Base-by-base conservation (phyloP, 2,888 invertebrate species). In the Habrosyne pyritoides region DNA sequence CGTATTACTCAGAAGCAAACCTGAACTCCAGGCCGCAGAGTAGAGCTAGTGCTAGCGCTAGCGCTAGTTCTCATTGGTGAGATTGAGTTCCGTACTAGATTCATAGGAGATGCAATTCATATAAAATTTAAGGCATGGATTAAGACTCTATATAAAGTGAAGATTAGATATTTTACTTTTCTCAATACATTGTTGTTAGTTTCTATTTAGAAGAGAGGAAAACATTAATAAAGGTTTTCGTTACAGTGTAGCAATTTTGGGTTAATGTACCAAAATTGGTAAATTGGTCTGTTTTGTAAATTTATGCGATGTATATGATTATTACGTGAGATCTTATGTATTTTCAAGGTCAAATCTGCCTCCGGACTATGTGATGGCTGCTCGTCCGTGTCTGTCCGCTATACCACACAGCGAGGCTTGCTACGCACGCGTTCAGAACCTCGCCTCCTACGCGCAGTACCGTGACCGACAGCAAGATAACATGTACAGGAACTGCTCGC, bases 1-100 rank as follows among this genome's bases (percentile, higher is more conserved):
- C 95, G 0, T 95, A 95, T 73, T 95, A 95, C 69, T 94, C 94
- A 0, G 94, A 94, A 70, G 93, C 93, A 3, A 93, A 93, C 64
- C 77, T 93, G 2, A 91, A 86, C 66, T 91, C 90, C 0, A 68
- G 91, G 22, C 90, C 92, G 1, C 90, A 87, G 55, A 91, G 91
- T 65, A 73, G 91, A 53, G 75, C 88, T 18, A 33, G 33, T n/a
- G n/a, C 8, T 5, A 33, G n/a, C 4, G 75, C 88, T 18, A 33
- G 33, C 33, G n/a, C 8, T 5, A 33, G n/a, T 5, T 33, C 33
- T 0, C 33, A 33, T n/a, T 33, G 33, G 33, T 33, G 5, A n/a
- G 33, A 33, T 10, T n/a, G n/a, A n/a, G n/a, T n/a, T n/a, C n/a
- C n/a, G n/a, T n/a, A n/a, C n/a, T n/a, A n/a, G n/a, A n/a, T n/a